Evolutionary conservation across 2,888 invertebrate species (phyloP).

Genomic region (Ceramica pisi): DNA sequence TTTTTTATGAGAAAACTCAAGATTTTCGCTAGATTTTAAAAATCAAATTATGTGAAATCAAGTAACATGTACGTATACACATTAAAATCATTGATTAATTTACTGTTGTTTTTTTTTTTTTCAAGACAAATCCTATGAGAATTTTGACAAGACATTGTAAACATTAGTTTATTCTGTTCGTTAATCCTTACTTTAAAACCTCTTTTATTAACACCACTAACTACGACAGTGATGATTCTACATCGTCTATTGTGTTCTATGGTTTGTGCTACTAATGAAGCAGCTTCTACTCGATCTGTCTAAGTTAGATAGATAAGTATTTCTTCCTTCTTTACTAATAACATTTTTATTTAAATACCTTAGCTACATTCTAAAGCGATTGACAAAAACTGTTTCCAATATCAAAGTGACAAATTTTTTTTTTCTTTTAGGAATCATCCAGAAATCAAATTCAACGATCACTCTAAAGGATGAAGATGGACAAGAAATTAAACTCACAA

Average conservation of each 20-base stretch:
- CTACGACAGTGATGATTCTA: not conserved
- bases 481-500: conserved; percentile 72
- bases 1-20: too few species aligned
- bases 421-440: conserved; percentile 83
- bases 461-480: conserved; percentile 79
- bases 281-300: not conserved
- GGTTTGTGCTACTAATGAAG: not conserved
- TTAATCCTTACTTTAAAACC: too few species aligned
- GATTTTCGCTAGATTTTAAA: not conserved
- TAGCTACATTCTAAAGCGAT: not conserved
- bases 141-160: too few species aligned
- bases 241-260: not conserved
- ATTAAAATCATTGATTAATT: conserved; percentile 16
- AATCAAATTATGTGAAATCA: conserved; percentile 6
- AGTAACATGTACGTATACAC: not conserved
- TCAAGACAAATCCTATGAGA: not conserved
- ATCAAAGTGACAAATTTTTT: conserved; percentile 34
- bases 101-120: not conserved
- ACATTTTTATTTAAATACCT: not conserved
- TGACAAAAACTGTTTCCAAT: not conserved
- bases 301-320: not conserved
- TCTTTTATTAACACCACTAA: not conserved
- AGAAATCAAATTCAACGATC: conserved; percentile 77
- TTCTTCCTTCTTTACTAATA: not conserved
- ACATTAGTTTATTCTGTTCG: too few species aligned